These are phyloP conservation scores for Herpailurus yagouaroundi DNA, from an alignment of 2,113 vertebrate species.

Conservation along the genomic window DNA sequence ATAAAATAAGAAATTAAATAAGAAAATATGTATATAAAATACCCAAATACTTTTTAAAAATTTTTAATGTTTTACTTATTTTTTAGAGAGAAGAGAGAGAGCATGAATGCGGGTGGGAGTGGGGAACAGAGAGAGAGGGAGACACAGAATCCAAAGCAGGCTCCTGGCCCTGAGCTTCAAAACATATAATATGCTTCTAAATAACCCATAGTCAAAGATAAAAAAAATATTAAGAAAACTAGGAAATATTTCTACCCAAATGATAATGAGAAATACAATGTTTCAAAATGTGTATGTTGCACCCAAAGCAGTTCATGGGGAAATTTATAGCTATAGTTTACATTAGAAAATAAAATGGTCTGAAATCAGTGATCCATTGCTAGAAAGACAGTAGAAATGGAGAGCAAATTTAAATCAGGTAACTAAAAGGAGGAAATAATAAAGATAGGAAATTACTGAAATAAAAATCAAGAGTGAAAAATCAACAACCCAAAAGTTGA, in stretches of 20 bases:
- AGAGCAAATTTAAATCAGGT: not conserved
- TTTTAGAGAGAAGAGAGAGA: too few species aligned
- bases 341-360: not conserved
- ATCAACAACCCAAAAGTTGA: not conserved
- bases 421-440: not conserved
- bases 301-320: not conserved
- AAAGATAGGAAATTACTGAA: not conserved
- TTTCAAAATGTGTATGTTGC: not conserved
- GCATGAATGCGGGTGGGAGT: too few species aligned
- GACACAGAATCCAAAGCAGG: too few species aligned
- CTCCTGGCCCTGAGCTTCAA: too few species aligned
- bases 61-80: too few species aligned
- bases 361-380: not conserved
- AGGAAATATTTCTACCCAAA: conserved; percentile 30
- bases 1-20: not conserved
- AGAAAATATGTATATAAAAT: not conserved
- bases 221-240: not conserved
- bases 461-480: not conserved
- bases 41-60: not conserved
- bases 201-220: not conserved
- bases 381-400: not conserved
- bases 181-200: not conserved
- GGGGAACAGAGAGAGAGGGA: too few species aligned
- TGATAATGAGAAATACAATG: not conserved
- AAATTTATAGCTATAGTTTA: not conserved